phyloP scores from a whole-genome alignment of 2,113 vertebrate species.

The Cichladusa arquata region DNA sequence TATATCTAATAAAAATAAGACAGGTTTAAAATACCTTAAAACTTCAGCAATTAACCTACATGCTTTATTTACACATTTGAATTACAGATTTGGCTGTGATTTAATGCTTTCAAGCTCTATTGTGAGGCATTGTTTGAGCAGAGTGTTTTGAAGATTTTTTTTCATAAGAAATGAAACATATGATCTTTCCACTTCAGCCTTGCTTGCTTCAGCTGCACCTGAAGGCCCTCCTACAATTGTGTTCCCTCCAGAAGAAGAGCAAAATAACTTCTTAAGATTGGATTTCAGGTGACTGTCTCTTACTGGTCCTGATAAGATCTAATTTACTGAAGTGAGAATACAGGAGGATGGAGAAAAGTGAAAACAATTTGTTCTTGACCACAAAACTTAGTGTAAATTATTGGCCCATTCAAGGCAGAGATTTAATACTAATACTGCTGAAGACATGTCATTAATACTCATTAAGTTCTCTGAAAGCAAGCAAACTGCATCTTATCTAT shows the following conservation, averaged over 20 bases:
- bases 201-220: neutral
- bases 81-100: neutral
- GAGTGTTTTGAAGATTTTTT: neutral
- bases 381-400: neutral
- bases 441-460: neutral
- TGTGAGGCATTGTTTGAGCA: neutral
- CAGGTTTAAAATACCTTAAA: neutral
- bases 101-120: neutral
- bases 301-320: neutral
- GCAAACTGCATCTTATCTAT: neutral
- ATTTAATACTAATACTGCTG: neutral
- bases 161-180: neutral
- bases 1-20: neutral
- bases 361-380: neutral
- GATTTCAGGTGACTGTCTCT: neutral
- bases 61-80: neutral
- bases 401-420: neutral
- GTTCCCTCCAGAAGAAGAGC: neutral
- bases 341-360: neutral
- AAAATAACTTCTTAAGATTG: neutral
- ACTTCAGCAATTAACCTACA: neutral
- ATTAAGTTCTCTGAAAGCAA: neutral
- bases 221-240: neutral
- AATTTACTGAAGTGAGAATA: neutral
- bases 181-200: neutral